Conservation (phyloP, 2,888 invertebrate genomes). For the Harpalus rubripes region DNA sequence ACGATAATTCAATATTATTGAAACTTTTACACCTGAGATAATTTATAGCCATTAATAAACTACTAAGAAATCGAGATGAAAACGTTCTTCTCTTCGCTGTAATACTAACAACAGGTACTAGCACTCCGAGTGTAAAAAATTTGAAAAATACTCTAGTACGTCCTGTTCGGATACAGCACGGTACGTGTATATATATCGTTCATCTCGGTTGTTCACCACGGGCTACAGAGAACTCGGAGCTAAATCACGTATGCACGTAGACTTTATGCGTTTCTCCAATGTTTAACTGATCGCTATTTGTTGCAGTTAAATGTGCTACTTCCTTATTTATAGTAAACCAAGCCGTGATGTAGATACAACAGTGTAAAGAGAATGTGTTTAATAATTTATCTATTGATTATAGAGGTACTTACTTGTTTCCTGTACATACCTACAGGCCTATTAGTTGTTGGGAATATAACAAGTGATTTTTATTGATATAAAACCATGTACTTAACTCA, state of each 20-base stretch:
- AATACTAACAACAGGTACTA: conserved; percentile 55
- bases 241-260: conserved; percentile 5
- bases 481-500: no score
- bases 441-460: neutral
- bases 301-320: conserved; percentile 21
- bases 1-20: conserved; percentile 39
- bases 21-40: conserved; percentile 20
- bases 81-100: neutral
- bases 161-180: conserved; percentile 70
- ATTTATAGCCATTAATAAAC: conserved; percentile 25
- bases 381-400: conserved; percentile 7
- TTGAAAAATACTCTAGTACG: conserved; percentile 69
- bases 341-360: neutral
- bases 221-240: conserved; percentile 1
- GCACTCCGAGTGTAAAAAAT: conserved; percentile 62
- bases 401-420: conserved; percentile 2
- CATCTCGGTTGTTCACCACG: conserved; percentile 52
- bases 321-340: conserved; percentile 10
- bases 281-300: conserved; percentile 23
- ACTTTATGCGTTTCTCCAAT: conserved; percentile 23
- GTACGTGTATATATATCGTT: conserved; percentile 68
- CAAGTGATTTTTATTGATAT: neutral
- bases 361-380: neutral
- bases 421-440: neutral
- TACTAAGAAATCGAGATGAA: conserved; percentile 33